Percentiles rank a stretch among this genome's conserved stretches.
Conservation (phyloP, 2,888 invertebrate genomes). For the Acleris sparsana region DNA sequence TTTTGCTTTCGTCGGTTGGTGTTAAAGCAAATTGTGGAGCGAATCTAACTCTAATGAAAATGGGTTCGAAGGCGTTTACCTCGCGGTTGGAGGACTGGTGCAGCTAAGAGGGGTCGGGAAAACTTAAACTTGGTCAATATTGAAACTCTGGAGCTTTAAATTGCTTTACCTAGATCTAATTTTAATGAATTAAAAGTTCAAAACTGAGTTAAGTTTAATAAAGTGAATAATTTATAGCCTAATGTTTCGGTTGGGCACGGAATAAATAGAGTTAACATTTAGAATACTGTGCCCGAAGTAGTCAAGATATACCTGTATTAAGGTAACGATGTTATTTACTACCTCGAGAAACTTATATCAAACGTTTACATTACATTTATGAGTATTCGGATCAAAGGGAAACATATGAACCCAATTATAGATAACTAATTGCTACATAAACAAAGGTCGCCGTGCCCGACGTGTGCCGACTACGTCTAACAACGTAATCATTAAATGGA, state of each 20-base stretch:
- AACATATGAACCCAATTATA: slow-evolving; percentile 18
- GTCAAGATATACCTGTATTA: neutral
- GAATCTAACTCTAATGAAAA: slow-evolving; percentile 25
- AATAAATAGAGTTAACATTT: neutral
- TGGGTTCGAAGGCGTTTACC: slow-evolving; percentile 30
- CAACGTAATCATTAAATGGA: slow-evolving; percentile 38
- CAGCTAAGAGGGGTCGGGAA: slow-evolving; percentile 8
- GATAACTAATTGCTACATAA: slow-evolving; percentile 20
- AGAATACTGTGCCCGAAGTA: neutral
- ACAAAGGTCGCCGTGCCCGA: slow-evolving; percentile 14
- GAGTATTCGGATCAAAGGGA: slow-evolving; percentile 25
- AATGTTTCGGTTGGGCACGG: too few relatives aligned
- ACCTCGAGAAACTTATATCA: slow-evolving; percentile 3
- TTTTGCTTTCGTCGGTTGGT: slow-evolving; percentile 22
- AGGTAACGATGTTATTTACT: neutral
- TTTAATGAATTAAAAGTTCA: slow-evolving; percentile 18
- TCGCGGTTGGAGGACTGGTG: slow-evolving; percentile 13
- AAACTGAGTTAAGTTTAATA: slow-evolving; percentile 8
- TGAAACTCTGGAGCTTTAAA: slow-evolving; percentile 25
- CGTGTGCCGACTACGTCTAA: slow-evolving; percentile 4
- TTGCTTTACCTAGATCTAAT: slow-evolving; percentile 26
- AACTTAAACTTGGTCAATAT: slow-evolving; percentile 29
- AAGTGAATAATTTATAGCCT: neutral
- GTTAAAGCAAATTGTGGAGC: slow-evolving; percentile 25
- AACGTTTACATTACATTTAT: slow-evolving; percentile 12